Evolutionary conservation across 2,797 vertebrate genomes (phyloP).

Genomic region (Characodon lateralis): DNA sequence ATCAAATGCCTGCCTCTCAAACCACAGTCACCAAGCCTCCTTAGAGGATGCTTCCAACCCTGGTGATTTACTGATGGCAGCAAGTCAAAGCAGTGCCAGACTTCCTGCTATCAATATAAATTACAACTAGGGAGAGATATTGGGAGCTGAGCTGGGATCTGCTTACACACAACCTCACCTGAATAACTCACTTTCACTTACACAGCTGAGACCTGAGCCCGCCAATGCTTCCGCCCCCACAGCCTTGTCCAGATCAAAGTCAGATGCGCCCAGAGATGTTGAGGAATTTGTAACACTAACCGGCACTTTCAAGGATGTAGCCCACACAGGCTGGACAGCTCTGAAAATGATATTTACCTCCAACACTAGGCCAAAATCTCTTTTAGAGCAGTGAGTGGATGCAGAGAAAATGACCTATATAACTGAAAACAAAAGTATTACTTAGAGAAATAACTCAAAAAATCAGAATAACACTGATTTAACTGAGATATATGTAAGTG

Average conservation of each 20-base stretch:
- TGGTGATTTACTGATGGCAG: conserved; percentile 66
- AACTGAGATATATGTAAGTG: conserved; percentile 1
- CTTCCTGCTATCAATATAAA: conserved; percentile 61
- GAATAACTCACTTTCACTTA: conserved; percentile 48
- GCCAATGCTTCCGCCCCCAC: conserved; percentile 6
- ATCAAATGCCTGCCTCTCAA: conserved; percentile 48
- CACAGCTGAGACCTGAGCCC: conserved; percentile 21
- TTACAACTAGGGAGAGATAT: conserved; percentile 51
- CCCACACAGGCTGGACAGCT: conserved; percentile 12
- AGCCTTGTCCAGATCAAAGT: conserved; percentile 19
- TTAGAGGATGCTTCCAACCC: conserved; percentile 58
- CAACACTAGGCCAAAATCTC: conserved; percentile 20
- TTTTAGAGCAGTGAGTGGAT: conserved; percentile 15
- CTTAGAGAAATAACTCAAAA: conserved; percentile 18
- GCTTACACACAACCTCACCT: conserved; percentile 44
- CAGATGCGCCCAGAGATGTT: conserved; percentile 28
- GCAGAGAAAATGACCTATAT: conserved; percentile 31
- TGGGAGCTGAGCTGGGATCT: conserved; percentile 51
- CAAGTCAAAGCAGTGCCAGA: conserved; percentile 46
- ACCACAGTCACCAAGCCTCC: conserved; percentile 38
- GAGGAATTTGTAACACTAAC: conserved; percentile 32
- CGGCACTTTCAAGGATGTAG: conserved; percentile 15
- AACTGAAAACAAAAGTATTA: conserved; percentile 17
- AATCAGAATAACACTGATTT: conserved; percentile 10
- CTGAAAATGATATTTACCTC: conserved; percentile 23